Conservation (phyloP, 2,888 invertebrate species). For the Luffia ferchaultella region DNA sequence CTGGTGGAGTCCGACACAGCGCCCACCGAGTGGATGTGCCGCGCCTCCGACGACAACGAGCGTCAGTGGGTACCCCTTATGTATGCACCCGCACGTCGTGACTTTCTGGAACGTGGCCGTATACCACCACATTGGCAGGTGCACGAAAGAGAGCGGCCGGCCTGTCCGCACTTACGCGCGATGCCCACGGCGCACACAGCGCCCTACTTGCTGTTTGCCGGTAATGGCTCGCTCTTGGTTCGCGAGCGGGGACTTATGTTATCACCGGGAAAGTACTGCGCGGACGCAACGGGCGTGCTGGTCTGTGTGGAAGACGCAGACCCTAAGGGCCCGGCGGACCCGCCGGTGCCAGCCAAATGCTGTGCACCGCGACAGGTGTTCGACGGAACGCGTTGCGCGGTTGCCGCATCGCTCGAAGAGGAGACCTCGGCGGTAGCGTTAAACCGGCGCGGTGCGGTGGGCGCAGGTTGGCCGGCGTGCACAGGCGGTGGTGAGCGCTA, state of each 20-base stretch:
- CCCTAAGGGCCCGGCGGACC: conserved; percentile 19
- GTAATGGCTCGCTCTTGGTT: conserved; percentile 70
- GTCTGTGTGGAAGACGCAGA: conserved; percentile 58
- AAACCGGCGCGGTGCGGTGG: conserved; percentile 36
- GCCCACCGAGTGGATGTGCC: conserved; percentile 14
- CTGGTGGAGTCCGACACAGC: conserved; percentile 40
- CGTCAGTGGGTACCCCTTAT: conserved; percentile 65
- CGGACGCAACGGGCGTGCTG: conserved; percentile 71
- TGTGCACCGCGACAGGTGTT: conserved; percentile 73
- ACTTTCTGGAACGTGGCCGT: conserved; percentile 37
- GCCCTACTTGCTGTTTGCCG: conserved; percentile 65
- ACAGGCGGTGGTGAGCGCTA: conserved; percentile 46
- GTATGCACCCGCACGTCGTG: conserved; percentile 55
- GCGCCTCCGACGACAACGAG: conserved; percentile 26
- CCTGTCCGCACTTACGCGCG: conserved; percentile 36
- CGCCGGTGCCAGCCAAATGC: conserved; percentile 67
- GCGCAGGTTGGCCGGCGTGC: conserved; percentile 65
- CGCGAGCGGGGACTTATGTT: conserved; percentile 47
- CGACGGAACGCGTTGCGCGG: conserved; percentile 60
- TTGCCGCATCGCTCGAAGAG: conserved; percentile 19
- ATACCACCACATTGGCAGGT: conserved; percentile 59
- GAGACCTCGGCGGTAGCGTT: conserved; percentile 31
- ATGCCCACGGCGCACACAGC: conserved; percentile 41
- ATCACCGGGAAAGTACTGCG: conserved; percentile 71
- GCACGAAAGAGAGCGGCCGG: conserved; percentile 17